phyloP scores from a whole-genome alignment of 2,113 vertebrate genomes.

The Lophotis ruficrista region DNA sequence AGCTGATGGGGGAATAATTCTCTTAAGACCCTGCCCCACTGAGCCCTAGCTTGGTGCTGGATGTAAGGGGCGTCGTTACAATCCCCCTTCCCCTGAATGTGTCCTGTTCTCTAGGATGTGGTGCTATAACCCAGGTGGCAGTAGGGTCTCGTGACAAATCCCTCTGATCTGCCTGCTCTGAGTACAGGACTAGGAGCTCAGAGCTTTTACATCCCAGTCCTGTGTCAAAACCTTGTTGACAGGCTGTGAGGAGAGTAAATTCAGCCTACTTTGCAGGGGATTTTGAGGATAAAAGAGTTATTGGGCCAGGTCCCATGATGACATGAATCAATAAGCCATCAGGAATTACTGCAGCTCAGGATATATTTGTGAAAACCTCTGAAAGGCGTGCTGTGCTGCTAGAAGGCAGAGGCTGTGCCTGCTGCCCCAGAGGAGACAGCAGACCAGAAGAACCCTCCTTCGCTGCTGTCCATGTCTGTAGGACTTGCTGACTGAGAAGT shows the following conservation, averaged over 20 bases:
- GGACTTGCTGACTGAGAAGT: background rate
- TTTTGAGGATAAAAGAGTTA: slow-evolving; percentile 4
- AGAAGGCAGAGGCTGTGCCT: background rate
- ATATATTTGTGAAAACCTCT: background rate
- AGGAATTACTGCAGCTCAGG: background rate
- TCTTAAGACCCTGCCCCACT: background rate
- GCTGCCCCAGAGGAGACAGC: background rate
- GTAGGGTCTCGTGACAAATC: background rate
- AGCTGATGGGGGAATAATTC: background rate
- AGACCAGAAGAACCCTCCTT: background rate
- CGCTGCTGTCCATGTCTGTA: background rate
- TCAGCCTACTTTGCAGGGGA: background rate
- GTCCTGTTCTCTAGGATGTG: background rate
- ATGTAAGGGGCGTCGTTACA: background rate
- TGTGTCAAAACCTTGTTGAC: background rate
- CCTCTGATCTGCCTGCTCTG: background rate
- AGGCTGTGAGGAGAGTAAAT: background rate
- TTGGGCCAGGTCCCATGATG: background rate
- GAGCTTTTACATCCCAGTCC: background rate
- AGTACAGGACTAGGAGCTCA: background rate
- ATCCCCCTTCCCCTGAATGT: background rate
- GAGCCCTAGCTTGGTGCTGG: background rate
- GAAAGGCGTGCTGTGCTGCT: background rate
- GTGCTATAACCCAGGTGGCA: background rate
- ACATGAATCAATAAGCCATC: background rate